Conservation (phyloP, 2,888 invertebrate species). For the Drosophila lacicola region DNA sequence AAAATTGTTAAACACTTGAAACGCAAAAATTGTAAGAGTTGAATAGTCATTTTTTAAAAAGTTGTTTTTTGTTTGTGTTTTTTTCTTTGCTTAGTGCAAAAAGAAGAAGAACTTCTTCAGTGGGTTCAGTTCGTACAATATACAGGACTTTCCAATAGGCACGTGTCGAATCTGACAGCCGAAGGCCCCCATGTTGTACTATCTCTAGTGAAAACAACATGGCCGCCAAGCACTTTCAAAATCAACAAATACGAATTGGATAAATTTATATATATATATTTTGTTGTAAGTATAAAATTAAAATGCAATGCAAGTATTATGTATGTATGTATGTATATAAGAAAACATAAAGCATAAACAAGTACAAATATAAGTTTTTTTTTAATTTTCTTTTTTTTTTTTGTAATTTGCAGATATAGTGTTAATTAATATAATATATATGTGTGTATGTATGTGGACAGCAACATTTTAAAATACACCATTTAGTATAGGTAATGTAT, state of each 20-base stretch:
- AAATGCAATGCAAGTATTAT: slow-evolving; percentile 71
- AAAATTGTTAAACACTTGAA: slow-evolving; percentile 51
- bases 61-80: slow-evolving; percentile 29
- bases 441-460: slow-evolving; percentile 62
- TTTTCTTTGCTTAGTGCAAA: slow-evolving; percentile 71
- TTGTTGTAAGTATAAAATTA: slow-evolving; percentile 62
- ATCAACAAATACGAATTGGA: slow-evolving; percentile 9
- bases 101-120: slow-evolving; percentile 77
- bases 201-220: background rate
- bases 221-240: slow-evolving; percentile 3
- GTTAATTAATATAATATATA: slow-evolving; percentile 45
- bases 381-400: slow-evolving; percentile 19
- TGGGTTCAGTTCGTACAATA: slow-evolving; percentile 77
- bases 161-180: slow-evolving; percentile 3
- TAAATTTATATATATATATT: slow-evolving; percentile 4
- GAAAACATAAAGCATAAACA: slow-evolving; percentile 58
- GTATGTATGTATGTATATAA: slow-evolving; percentile 43
- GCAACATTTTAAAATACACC: slow-evolving; percentile 73
- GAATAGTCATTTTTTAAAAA: slow-evolving; percentile 32
- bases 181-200: background rate
- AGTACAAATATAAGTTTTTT: slow-evolving; percentile 56
- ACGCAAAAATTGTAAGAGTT: slow-evolving; percentile 60
- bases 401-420: slow-evolving; percentile 45
- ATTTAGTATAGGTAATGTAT: slow-evolving; percentile 42
- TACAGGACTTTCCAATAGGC: slow-evolving; percentile 28